phyloP scores from a whole-genome alignment of 2,797 vertebrate species.

The Acridotheres tristis region DNA sequence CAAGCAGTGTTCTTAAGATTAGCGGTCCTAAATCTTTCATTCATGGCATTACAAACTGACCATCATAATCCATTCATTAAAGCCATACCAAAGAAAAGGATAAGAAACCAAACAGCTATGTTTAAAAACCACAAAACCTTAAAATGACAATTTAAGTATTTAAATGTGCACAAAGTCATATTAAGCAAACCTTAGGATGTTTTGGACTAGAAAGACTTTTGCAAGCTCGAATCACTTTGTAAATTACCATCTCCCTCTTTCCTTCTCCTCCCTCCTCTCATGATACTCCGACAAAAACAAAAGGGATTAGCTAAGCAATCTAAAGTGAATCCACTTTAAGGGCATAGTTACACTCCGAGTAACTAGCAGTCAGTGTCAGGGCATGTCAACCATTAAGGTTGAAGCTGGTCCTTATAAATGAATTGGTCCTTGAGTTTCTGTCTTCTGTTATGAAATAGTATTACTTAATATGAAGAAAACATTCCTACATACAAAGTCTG shows the following conservation, averaged over 20 bases:
- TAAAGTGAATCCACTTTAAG: conserved; percentile 41
- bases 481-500: neutral
- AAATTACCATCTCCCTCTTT: neutral
- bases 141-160: conserved; percentile 55
- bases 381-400: neutral
- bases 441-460: neutral
- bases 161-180: conserved; percentile 34
- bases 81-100: conserved; percentile 43
- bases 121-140: conserved; percentile 43
- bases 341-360: neutral
- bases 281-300: neutral
- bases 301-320: conserved; percentile 28
- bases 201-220: conserved; percentile 26
- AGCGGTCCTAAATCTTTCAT: conserved; percentile 78
- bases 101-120: conserved; percentile 18
- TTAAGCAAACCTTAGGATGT: conserved; percentile 42
- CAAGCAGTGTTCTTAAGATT: conserved; percentile 78
- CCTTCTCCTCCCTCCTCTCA: neutral
- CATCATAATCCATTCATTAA: conserved; percentile 67
- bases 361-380: neutral
- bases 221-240: neutral
- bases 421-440: neutral
- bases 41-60: conserved; percentile 75
- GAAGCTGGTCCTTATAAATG: neutral
- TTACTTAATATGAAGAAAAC: neutral